Evolutionary conservation across 2,888 invertebrate genomes (phyloP).

Genomic region (Drosophila subsilvestris): DNA sequence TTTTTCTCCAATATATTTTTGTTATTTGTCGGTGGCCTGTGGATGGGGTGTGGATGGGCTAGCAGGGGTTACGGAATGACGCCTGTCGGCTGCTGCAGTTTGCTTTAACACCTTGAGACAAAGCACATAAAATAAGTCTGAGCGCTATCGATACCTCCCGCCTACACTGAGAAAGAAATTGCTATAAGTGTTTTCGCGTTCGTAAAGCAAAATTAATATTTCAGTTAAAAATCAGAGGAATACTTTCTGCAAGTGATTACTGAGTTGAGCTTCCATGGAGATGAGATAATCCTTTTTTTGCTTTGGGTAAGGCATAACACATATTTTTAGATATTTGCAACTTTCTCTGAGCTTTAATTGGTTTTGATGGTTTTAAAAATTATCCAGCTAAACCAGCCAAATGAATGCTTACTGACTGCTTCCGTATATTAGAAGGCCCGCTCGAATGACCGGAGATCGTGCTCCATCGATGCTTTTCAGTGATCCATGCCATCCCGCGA

Average conservation of each 20-base stretch:
- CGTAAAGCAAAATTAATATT: not conserved
- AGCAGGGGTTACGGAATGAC: constrained; percentile 31
- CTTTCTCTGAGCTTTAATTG: too few relatives aligned
- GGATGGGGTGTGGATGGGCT: not conserved
- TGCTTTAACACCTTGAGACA: constrained; percentile 46
- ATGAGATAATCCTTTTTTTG: too few relatives aligned
- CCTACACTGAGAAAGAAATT: constrained; percentile 11
- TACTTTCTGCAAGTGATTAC: not conserved
- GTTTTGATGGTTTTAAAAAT: too few relatives aligned
- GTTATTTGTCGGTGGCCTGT: constrained; percentile 18
- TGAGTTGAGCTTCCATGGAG: too few relatives aligned
- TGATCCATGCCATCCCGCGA: not conserved
- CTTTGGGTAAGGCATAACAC: too few relatives aligned
- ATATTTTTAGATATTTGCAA: too few relatives aligned
- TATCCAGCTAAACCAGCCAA: too few relatives aligned
- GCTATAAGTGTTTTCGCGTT: not conserved
- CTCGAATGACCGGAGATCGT: not conserved
- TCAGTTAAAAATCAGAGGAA: not conserved
- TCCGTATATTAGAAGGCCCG: not conserved
- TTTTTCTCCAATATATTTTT: constrained; percentile 17
- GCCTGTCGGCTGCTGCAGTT: constrained; percentile 25
- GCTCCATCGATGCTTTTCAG: not conserved
- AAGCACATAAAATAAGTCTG: constrained; percentile 23
- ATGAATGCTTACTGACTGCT: too few relatives aligned
- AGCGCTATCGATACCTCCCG: constrained; percentile 16